Evolutionary conservation across 2,797 vertebrate genomes (phyloP), one percentile per base, ranked within the genome.

Genomic region (Gymnodraco acuticeps): DNA sequence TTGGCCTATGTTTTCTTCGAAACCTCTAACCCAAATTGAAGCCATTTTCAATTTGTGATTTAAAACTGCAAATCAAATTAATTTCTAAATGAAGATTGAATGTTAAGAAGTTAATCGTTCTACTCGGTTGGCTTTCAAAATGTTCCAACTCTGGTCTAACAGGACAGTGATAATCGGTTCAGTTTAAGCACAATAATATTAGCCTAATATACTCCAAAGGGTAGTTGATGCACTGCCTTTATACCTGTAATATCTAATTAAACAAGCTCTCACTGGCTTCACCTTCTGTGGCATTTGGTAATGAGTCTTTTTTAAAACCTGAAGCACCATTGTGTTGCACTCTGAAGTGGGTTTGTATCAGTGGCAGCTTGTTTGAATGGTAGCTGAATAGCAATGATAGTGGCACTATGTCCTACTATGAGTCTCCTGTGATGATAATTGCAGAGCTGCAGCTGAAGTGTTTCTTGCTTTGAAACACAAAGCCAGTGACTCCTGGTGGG

Each of bases 361-460:
- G 50, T 55, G 60, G 78, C 66, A 60, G 51, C 68, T 31, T 23
- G 48, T 41, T 10, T 54, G 60, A 48, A 20, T 50, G 50, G 61
- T 33, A 62, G 43, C 33, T 81, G 56, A 58, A 50, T 61, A 56
- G 48, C 46, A 59, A 38, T 56, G 20, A 77, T 54, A 59, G 68
- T 16, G 47, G 7, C 13, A 15, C 66, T 53, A 17, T 73, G 70
- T 64, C 69, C 60, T 60, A 67, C 72, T 79, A 52, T 31, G 19
- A 73, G 79, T 86, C 33, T 38, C 89, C 86, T 75, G 76, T 54
- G 71, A 84, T 56, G 60, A 45, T 87, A 88, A 92, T 90, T 90
- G 87, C 85, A 84, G 82, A 84, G 86, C 82, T 72, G 68, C 68
- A 77, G 77, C 74, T 81, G 78, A 86, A 74, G 70, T 60, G 51